These are phyloP conservation scores for Clarias magur DNA, from an alignment of 2,113 vertebrate genomes.

Conservation along the genomic window DNA sequence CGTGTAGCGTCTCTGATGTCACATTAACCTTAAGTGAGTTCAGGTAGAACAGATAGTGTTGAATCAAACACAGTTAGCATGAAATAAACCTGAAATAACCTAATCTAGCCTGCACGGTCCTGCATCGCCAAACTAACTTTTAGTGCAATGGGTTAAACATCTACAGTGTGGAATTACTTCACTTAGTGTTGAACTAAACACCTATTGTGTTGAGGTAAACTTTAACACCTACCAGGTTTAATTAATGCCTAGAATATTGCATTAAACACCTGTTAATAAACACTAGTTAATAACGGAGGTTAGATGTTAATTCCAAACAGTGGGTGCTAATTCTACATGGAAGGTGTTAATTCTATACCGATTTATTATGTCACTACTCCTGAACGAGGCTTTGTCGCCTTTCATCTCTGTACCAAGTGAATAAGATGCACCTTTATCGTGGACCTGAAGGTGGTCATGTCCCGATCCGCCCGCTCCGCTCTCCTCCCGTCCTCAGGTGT, in stretches of 20 bases:
- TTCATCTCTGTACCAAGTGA: not conserved
- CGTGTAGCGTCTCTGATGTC: not conserved
- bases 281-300: not conserved
- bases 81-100: not conserved
- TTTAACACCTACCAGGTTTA: not conserved
- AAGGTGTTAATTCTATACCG: not conserved
- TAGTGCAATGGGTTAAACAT: not conserved
- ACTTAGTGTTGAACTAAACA: not conserved
- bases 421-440: not conserved
- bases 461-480: not conserved
- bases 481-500: not conserved
- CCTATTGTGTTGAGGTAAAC: not conserved
- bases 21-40: not conserved
- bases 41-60: not conserved
- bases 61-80: not conserved
- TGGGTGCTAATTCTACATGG: not conserved
- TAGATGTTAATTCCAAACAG: not conserved
- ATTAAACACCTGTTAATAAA: not conserved
- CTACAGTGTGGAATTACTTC: not conserved
- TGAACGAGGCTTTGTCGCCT: not conserved
- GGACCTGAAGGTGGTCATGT: not conserved
- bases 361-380: not conserved
- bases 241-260: not conserved
- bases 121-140: not conserved
- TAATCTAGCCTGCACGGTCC: not conserved